These are phyloP conservation scores for Aradophagus sp. DNA, from an alignment of 1,140 invertebrate species.

Conservation along the genomic window DNA sequence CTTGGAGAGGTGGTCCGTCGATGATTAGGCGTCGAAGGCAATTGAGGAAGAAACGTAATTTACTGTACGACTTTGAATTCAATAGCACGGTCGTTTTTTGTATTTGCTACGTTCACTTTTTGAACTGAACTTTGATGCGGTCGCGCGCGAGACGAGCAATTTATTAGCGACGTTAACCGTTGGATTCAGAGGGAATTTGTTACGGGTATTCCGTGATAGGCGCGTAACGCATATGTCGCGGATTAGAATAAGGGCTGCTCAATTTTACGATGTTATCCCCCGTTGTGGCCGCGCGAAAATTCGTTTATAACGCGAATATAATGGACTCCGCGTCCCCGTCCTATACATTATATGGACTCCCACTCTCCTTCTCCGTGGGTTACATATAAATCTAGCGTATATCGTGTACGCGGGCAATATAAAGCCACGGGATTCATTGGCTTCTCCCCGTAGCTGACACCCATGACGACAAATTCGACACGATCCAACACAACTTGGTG, in stretches of 20 bases:
- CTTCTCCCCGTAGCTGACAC: slow-evolving; percentile 56
- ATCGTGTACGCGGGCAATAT: slow-evolving; percentile 42
- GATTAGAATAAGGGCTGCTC: slow-evolving; percentile 54
- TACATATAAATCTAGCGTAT: slow-evolving; percentile 47
- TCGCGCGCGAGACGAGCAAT: slow-evolving; percentile 50
- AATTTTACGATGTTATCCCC: slow-evolving; percentile 57
- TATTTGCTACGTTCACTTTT: slow-evolving; percentile 46
- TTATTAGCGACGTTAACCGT: slow-evolving; percentile 61
- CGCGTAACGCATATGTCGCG: slow-evolving; percentile 56
- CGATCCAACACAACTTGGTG: slow-evolving; percentile 60
- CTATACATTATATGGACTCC: slow-evolving; percentile 49
- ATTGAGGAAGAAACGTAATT: too few relatives aligned
- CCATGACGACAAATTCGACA: slow-evolving; percentile 66
- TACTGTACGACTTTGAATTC: too few relatives aligned
- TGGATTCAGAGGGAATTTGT: slow-evolving; percentile 55
- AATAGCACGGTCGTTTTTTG: too few relatives aligned
- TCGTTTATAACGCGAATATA: slow-evolving; percentile 65
- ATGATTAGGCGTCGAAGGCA: too few relatives aligned
- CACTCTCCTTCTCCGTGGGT: slow-evolving; percentile 40
- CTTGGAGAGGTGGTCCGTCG: too few relatives aligned
- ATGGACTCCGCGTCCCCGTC: slow-evolving; percentile 62
- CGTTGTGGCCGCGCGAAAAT: slow-evolving; percentile 49
- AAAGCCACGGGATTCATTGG: slow-evolving; percentile 58
- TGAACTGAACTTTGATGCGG: slow-evolving; percentile 55
- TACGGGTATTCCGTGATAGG: slow-evolving; percentile 53